Base-by-base conservation (phyloP, 2,113 vertebrate genomes). In the Sterna hirundo region DNA sequence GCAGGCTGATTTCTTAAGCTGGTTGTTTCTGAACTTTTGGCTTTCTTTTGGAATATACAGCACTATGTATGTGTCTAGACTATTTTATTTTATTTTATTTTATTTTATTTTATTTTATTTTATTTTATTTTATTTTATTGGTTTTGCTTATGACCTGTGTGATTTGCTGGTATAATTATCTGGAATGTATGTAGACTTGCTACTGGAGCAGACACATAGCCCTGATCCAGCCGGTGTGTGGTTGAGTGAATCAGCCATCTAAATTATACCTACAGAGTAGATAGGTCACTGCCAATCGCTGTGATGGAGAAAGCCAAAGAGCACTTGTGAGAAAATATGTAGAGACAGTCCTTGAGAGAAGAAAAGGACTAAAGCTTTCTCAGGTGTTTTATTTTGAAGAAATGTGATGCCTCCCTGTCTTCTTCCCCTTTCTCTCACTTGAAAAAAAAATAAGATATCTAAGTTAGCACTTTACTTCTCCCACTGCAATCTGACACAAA, bases 401-500 rank as follows among this genome's bases (percentile, higher is more conserved):
- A 4, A 6, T 42, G 49, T 23, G 32, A 34, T 65, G 34, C 36
- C 51, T 93, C 21, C 42, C 18, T 83, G 17, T 72, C 38, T 51
- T 86, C 57, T 57, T 16, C 30, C 13, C 14, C 0, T 61, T 78
- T 65, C 40, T 72, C 16, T 68, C 14, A 88, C 32, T 51, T 30
- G 46, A 3, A 46, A 60, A 74, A 72, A 65, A 52, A 1, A 49
- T 38, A 49, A 22, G 3, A 60, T 7, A 58, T 82, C 60, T 71
- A 93, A 93, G 78, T 86, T 96, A 97, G 88, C 80, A 87, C 61
- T 94, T 90, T 60, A 75, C 65, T 84, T 94, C 77, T 96, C 90
- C 80, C 92, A 83, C 92, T 86, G 72, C 86, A 92, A 91, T 87
- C 80, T 96, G 92, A 97, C 94, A 96, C 77, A 95, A 96, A 96